These are phyloP conservation scores for Anorthoa munda DNA, from an alignment of 2,888 invertebrate species.

Conservation along the genomic window DNA sequence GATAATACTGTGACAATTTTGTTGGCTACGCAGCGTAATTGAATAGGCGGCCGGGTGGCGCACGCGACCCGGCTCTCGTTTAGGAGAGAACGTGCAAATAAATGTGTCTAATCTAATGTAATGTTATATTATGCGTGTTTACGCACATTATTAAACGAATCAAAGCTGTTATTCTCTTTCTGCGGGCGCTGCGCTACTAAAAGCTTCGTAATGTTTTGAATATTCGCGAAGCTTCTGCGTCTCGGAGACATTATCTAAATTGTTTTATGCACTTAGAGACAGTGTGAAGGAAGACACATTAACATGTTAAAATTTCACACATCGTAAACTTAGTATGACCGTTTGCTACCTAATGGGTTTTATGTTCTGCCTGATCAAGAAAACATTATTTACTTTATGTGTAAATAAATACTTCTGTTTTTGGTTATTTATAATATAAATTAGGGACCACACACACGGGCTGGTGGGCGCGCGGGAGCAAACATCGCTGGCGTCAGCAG, in stretches of 20 bases:
- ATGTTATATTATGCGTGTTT: conserved; percentile 82
- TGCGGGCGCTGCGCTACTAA: conserved; percentile 74
- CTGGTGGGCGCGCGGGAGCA: conserved; percentile 81
- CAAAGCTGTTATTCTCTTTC: conserved; percentile 75
- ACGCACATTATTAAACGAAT: conserved; percentile 79
- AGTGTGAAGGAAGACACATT: conserved; percentile 74
- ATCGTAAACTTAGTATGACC: conserved; percentile 72
- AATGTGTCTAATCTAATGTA: conserved; percentile 76
- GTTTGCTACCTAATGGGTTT: conserved; percentile 65
- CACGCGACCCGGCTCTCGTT: conserved; percentile 82
- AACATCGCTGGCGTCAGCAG: conserved; percentile 82
- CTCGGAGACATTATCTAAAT: conserved; percentile 85
- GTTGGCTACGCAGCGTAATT: conserved; percentile 85
- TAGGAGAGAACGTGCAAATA: conserved; percentile 82
- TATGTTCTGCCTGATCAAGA: conserved; percentile 48
- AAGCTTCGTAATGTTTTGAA: conserved; percentile 78
- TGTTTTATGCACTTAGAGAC: conserved; percentile 84
- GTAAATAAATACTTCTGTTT: conserved; percentile 45
- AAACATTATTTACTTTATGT: conserved; percentile 10
- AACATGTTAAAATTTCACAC: conserved; percentile 74
- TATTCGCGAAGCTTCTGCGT: conserved; percentile 78
- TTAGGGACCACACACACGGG: conserved; percentile 85
- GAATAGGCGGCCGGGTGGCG: conserved; percentile 87
- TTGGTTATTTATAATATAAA: conserved; percentile 55
- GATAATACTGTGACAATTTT: conserved; percentile 86